Evolutionary conservation across 2,113 vertebrate genomes (phyloP).

Genomic region (Cynocephalus volans): DNA sequence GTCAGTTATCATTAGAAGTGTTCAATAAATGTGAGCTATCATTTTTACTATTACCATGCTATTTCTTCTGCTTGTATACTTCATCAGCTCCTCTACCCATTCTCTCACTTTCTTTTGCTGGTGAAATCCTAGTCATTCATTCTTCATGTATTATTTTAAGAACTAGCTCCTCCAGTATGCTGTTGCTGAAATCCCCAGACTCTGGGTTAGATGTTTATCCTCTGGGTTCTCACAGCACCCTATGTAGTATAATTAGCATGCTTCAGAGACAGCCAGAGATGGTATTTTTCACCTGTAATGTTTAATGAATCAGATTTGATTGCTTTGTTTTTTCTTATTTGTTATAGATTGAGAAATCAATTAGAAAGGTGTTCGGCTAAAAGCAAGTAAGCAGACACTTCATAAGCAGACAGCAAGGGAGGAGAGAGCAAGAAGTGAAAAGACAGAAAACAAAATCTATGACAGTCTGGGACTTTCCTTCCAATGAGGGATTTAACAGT

Average conservation of each 20-base stretch:
- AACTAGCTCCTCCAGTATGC: background rate
- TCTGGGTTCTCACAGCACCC: background rate
- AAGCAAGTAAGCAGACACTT: background rate
- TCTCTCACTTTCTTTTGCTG: background rate
- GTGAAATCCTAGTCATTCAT: background rate
- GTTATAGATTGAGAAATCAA: background rate
- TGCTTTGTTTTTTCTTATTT: conserved; percentile 45
- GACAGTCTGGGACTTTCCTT: background rate
- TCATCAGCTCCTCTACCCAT: background rate
- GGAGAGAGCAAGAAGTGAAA: conserved; percentile 10
- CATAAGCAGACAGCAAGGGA: background rate
- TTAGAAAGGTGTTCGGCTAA: conserved; percentile 23
- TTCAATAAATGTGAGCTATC: background rate
- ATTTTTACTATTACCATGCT: conserved; percentile 7
- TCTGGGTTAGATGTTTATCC: background rate
- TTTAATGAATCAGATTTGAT: conserved; percentile 22
- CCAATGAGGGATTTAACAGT: background rate
- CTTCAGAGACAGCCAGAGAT: background rate
- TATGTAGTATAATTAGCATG: background rate
- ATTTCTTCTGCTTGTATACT: background rate
- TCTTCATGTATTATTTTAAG: background rate
- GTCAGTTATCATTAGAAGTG: background rate
- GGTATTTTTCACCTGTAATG: conserved; percentile 14
- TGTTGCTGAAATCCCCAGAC: background rate
- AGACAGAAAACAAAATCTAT: conserved; percentile 42